Evolutionary conservation across 1,140 invertebrate species (phyloP).

Genomic region (Oreohelix idahoensis): DNA sequence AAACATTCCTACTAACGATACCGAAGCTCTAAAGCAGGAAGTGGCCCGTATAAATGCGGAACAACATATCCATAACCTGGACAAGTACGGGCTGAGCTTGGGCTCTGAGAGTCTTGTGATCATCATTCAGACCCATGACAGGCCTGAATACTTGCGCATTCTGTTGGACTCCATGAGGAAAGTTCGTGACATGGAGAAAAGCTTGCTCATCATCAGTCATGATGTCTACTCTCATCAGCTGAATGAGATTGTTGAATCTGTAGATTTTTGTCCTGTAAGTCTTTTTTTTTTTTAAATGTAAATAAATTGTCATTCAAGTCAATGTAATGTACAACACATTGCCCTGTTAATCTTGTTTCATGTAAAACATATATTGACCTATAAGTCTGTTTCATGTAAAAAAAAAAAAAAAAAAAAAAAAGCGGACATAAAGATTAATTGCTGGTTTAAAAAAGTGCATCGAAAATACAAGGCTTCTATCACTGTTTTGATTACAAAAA

Average conservation of each 20-base stretch:
- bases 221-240: conserved; percentile 94
- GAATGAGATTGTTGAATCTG: conserved; percentile 89
- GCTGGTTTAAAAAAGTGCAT: too few relatives aligned
- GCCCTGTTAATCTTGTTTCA: too few relatives aligned
- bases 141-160: conserved; percentile 92
- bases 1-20: conserved; percentile 51
- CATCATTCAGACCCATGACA: conserved; percentile 82
- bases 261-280: conserved; percentile 82
- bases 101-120: conserved; percentile 67
- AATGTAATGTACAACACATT: too few relatives aligned
- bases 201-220: conserved; percentile 94
- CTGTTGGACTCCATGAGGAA: conserved; percentile 96
- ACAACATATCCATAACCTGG: conserved; percentile 67
- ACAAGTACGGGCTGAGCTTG: conserved; percentile 65
- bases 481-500: too few relatives aligned
- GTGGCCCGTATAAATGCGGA: conserved; percentile 61
- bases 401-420: too few relatives aligned
- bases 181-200: conserved; percentile 89
- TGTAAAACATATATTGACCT: too few relatives aligned
- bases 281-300: background rate
- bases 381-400: too few relatives aligned
- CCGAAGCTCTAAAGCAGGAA: conserved; percentile 59
- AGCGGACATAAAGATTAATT: too few relatives aligned
- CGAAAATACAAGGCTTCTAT: too few relatives aligned
- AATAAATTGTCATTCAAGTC: too few relatives aligned